These are phyloP conservation scores for Malaclemys terrapin DNA, from an alignment of 2,113 vertebrate genomes.

Conservation along the genomic window DNA sequence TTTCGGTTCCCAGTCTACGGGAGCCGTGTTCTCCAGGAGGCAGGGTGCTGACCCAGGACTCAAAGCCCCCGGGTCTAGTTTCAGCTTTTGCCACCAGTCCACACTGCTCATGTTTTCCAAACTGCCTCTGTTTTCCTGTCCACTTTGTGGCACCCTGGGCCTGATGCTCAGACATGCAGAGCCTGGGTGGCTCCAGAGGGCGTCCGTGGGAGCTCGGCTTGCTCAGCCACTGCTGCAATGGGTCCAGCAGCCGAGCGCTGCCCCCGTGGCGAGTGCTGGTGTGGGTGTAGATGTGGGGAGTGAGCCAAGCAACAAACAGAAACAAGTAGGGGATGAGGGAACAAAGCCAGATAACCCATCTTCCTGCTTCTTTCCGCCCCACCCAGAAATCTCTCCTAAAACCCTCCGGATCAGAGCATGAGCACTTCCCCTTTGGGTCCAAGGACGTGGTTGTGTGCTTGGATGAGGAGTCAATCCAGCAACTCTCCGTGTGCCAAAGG, in stretches of 20 bases:
- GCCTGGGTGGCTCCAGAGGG: background rate
- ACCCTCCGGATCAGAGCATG: background rate
- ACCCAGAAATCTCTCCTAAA: conserved; percentile 72
- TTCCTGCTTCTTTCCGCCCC: background rate
- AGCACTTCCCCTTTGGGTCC: rapidly evolving
- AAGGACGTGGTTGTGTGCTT: background rate
- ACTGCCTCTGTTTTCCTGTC: background rate
- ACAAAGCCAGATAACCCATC: background rate
- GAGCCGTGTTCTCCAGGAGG: background rate
- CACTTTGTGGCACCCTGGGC: no score
- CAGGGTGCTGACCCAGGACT: no score
- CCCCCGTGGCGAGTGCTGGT: no score
- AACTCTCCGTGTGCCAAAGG: conserved; percentile 62
- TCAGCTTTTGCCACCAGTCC: background rate
- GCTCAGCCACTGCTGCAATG: background rate
- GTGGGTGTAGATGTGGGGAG: background rate
- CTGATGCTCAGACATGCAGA: no score
- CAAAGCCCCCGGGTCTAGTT: background rate
- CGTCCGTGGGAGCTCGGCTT: no score
- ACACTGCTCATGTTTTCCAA: background rate
- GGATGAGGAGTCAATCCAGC: background rate
- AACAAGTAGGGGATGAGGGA: rapidly evolving
- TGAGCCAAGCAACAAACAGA: rapidly evolving
- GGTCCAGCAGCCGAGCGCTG: background rate
- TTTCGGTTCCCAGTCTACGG: background rate